phyloP scores from a whole-genome alignment of 2,797 vertebrate species.

The Oryzias dopingdopingensis region DNA sequence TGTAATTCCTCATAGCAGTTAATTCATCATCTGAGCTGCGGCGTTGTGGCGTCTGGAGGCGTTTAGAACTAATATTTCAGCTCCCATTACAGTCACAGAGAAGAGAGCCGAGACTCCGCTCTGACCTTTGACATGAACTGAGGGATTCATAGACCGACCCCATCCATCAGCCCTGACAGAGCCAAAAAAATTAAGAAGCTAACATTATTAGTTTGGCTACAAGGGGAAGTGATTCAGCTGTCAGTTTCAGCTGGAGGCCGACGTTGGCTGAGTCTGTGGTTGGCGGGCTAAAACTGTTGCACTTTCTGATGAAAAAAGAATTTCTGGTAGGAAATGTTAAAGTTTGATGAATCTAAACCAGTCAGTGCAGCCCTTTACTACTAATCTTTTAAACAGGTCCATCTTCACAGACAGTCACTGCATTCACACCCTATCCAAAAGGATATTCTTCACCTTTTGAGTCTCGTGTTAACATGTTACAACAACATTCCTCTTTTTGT shows the following conservation, averaged over 20 bases:
- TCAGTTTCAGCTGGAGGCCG: conserved; percentile 20
- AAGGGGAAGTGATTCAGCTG: conserved; percentile 29
- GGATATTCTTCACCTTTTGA: too few relatives aligned
- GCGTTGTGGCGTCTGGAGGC: conserved; percentile 57
- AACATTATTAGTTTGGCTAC: conserved; percentile 58
- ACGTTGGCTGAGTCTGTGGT: conserved; percentile 8
- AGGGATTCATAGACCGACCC: conserved; percentile 64
- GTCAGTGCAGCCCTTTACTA: too few relatives aligned
- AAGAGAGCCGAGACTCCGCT: conserved; percentile 50
- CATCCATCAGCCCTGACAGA: conserved; percentile 67
- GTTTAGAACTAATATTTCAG: conserved; percentile 75
- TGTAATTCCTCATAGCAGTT: conserved; percentile 81
- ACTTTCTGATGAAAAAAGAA: not conserved
- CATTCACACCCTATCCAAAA: too few relatives aligned
- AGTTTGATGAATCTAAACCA: not conserved
- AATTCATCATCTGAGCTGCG: conserved; percentile 77
- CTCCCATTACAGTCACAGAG: conserved; percentile 71
- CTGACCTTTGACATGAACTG: conserved; percentile 60
- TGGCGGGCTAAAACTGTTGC: not conserved
- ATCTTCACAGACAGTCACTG: too few relatives aligned
- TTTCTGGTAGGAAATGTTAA: not conserved
- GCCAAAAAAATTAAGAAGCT: conserved; percentile 50
- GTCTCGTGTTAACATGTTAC: too few relatives aligned
- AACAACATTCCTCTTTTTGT: too few relatives aligned
- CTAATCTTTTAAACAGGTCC: too few relatives aligned